Base-by-base conservation (phyloP, 1,140 invertebrate species). In the Neotoxoptera formosana region DNA sequence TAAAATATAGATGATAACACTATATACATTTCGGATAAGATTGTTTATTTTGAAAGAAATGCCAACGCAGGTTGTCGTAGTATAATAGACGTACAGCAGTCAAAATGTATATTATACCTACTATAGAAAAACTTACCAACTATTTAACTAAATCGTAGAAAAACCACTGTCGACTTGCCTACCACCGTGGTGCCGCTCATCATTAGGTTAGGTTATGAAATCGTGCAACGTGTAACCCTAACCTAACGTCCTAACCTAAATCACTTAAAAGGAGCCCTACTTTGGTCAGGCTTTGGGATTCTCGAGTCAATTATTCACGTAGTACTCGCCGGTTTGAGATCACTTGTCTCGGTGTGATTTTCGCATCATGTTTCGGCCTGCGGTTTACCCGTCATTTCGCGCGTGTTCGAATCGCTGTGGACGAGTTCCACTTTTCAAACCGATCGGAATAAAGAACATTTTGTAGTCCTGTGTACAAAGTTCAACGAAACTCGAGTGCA, bases 271-370 rank as follows among this genome's bases (percentile, higher is more conserved):
- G 60, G 14, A 0, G 0, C 4, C 11, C 2, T 30, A 30, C 25
- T n/a, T 67, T n/a, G 25, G 4, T 67, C 0, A n/a, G 30, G 11
- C 4, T 4, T 11, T 67, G 8, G 25, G 56, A 30, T 30, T 60
- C 8, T 60, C 3, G 14, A 25, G 56, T 4, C 0, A 25, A 8
- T 56, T 8, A 67, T 30, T 67, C 60, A 14, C 30, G 0, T 2
- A 4, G 6, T 11, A 11, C 0, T 56, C 0, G 9, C 0, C 30
- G 30, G 25, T n/a, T 14, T 67, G 0, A n/a, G 21, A 23, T 53
- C 21, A 53, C 21, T 3, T 17, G 60, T 76, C 14, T n/a, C 30
- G 30, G 14, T 76, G 30, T 76, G 60, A 76, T n/a, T 76, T 76
- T n/a, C 14, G n/a, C n/a, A 7, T 76, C 14, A 7, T n/a, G 60